Conservation (phyloP, 2,113 vertebrate species). For the Anolis carolinensis region DNA sequence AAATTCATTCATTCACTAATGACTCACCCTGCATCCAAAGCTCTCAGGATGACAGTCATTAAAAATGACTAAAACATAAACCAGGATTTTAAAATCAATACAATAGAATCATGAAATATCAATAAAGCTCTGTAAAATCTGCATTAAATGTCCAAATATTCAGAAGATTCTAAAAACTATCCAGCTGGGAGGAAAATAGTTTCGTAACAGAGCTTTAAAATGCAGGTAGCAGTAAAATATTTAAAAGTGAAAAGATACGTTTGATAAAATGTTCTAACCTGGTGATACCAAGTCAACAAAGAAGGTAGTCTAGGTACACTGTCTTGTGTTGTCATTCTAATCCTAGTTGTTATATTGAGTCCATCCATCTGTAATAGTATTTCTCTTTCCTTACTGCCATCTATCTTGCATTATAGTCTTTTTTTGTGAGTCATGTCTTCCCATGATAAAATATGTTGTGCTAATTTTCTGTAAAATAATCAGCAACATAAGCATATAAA, state of each 20-base stretch:
- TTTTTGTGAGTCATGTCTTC: no score
- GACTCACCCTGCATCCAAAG: background rate
- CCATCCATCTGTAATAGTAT: no score
- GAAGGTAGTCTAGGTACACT: background rate
- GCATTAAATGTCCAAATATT: background rate
- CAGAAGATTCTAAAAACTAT: background rate
- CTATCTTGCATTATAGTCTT: no score
- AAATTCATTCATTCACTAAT: background rate
- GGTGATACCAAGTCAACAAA: background rate
- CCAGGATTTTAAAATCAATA: background rate
- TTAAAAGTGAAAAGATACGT: background rate
- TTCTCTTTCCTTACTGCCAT: no score
- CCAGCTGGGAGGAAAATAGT: no score
- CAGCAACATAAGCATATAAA: no score
- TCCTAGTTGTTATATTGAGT: no score
- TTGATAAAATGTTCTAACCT: background rate
- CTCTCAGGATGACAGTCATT: background rate
- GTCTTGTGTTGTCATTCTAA: background rate
- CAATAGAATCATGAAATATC: background rate
- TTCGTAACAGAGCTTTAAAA: background rate
- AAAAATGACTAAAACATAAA: background rate
- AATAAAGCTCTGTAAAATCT: background rate
- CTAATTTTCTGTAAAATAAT: no score
- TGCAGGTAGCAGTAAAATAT: background rate
- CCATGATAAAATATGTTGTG: no score